phyloP scores from a whole-genome alignment of 53 echinoderm and acorn worm genomes.

The Mesocentrotus franciscanus region DNA sequence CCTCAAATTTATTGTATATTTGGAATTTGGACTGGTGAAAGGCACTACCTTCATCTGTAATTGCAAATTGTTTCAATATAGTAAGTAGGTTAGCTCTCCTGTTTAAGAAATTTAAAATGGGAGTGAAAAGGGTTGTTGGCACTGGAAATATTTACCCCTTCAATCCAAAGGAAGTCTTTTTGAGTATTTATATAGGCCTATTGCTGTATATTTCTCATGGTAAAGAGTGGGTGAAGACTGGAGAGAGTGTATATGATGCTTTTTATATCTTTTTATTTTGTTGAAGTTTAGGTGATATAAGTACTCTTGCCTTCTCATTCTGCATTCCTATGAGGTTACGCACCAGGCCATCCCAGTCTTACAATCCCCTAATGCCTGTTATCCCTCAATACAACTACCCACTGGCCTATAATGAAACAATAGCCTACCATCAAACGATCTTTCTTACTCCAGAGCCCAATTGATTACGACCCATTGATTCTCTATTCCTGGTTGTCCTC shows the following conservation, averaged over 20 bases:
- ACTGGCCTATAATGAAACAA: conserved; percentile 32
- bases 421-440: conserved; percentile 24
- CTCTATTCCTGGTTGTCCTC: neutral
- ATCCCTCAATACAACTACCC: neutral
- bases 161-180: neutral
- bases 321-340: conserved; percentile 43
- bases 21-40: neutral
- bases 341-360: conserved; percentile 23
- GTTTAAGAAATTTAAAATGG: neutral
- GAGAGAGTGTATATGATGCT: neutral
- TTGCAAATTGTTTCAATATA: neutral
- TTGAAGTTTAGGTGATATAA: neutral
- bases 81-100: neutral
- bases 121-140: too few species aligned
- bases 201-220: neutral
- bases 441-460: neutral
- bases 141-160: neutral
- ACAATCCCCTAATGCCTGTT: neutral
- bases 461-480: conserved; percentile 24
- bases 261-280: neutral
- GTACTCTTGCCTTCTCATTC: neutral
- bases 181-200: neutral
- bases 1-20: neutral
- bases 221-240: too few species aligned
- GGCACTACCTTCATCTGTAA: neutral